Percentiles rank a stretch among this genome's conserved stretches.
These are phyloP conservation scores for Empis livida DNA, from an alignment of 2,888 invertebrate genomes.

Conservation along the genomic window DNA sequence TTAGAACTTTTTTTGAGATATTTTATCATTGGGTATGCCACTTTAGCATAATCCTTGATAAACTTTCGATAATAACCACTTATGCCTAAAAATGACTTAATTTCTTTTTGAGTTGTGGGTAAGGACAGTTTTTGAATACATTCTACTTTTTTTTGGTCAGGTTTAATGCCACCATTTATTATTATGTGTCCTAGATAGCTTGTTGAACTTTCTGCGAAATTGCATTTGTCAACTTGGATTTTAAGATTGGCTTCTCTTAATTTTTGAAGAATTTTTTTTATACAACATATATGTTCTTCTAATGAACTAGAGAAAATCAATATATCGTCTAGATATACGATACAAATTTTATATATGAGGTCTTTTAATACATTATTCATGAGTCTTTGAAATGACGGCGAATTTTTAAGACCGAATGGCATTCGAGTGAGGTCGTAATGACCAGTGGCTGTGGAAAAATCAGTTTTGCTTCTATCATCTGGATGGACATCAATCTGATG, in stretches of 20 bases:
- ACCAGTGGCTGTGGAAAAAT: slow-evolving; percentile 4
- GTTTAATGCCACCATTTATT: background rate
- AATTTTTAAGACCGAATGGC: slow-evolving; percentile 10
- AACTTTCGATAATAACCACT: background rate
- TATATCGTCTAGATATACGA: slow-evolving; percentile 17
- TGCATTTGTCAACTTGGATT: background rate
- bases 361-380: background rate
- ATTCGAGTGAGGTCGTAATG: slow-evolving; percentile 8
- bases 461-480: slow-evolving; percentile 5
- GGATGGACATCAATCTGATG: slow-evolving; percentile 12
- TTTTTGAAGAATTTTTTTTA: background rate
- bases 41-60: background rate
- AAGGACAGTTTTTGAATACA: background rate
- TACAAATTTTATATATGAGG: slow-evolving; percentile 11
- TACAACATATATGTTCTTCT: too few relatives aligned
- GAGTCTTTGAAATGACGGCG: slow-evolving; percentile 2
- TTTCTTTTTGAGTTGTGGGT: background rate
- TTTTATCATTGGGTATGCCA: background rate
- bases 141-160: background rate
- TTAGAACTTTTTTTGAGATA: background rate
- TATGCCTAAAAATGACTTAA: background rate
- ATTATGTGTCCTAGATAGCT: background rate
- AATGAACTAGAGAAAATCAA: slow-evolving; percentile 10
- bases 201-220: background rate
- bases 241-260: background rate